Conservation (phyloP, 1,140 invertebrate species). For the Lepidotrigona ventralis region DNA sequence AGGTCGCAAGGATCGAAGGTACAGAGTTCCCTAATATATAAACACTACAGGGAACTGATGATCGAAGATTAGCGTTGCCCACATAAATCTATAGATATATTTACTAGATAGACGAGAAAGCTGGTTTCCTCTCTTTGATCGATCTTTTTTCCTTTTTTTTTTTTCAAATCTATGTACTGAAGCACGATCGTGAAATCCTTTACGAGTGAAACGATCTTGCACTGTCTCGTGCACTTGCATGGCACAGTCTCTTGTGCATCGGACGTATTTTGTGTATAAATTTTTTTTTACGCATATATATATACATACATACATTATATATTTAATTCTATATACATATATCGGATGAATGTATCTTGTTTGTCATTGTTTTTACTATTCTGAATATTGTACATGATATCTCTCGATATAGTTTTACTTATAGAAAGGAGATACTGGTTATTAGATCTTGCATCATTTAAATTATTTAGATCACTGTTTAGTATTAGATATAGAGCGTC, state of each 20-base stretch:
- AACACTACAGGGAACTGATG: neutral
- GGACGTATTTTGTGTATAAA: constrained; percentile 37
- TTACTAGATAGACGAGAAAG: constrained; percentile 36
- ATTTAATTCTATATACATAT: constrained; percentile 12
- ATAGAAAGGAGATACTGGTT: constrained; percentile 12
- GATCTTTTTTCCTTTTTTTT: neutral
- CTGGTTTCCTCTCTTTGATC: constrained; percentile 20
- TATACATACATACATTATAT: constrained; percentile 12
- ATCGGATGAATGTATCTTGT: constrained; percentile 36
- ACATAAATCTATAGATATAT: constrained; percentile 21
- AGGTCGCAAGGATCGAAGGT: constrained; percentile 36
- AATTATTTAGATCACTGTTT: neutral
- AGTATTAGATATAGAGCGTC: neutral
- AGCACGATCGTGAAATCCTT: constrained; percentile 57
- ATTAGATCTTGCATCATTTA: neutral
- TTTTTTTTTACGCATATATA: constrained; percentile 30
- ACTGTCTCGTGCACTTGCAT: constrained; percentile 70
- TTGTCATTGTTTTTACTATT: constrained; percentile 16
- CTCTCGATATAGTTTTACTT: constrained; percentile 1
- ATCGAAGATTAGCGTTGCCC: constrained; percentile 41
- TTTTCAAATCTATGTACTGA: constrained; percentile 45
- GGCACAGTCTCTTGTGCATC: constrained; percentile 59
- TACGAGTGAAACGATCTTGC: constrained; percentile 54
- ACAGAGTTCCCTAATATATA: neutral
- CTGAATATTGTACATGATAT: constrained; percentile 38